A percentile compares a stretch with the other conserved stretches of the same genome.
These are phyloP conservation scores for Trematocara variabile DNA, from an alignment of 2,113 vertebrate species.

Conservation along the genomic window DNA sequence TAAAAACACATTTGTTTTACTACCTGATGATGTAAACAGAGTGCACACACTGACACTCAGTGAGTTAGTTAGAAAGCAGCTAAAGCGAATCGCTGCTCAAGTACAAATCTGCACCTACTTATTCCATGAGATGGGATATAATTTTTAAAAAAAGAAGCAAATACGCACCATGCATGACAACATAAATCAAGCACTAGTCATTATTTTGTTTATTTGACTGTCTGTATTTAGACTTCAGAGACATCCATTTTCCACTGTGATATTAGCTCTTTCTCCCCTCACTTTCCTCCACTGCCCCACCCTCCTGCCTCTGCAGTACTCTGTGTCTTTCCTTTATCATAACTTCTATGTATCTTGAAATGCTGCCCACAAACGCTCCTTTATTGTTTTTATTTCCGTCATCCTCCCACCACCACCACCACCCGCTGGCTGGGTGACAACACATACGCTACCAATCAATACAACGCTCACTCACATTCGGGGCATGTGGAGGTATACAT, in stretches of 20 bases:
- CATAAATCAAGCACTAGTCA: neutral
- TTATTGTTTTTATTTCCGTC: slow-evolving; percentile 38
- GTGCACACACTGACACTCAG: neutral
- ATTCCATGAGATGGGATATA: neutral
- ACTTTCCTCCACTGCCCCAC: slow-evolving; percentile 9
- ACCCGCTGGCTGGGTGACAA: slow-evolving; percentile 48
- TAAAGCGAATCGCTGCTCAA: neutral
- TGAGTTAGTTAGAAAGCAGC: neutral
- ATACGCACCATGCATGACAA: neutral
- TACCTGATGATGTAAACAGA: neutral
- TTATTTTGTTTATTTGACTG: neutral
- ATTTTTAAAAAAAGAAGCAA: neutral
- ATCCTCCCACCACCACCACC: neutral
- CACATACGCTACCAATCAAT: slow-evolving; percentile 51
- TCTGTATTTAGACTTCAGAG: slow-evolving; percentile 2
- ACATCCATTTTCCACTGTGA: neutral
- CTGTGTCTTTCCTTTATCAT: slow-evolving; percentile 41
- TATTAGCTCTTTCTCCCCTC: neutral
- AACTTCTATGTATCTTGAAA: slow-evolving; percentile 62
- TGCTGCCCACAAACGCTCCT: slow-evolving; percentile 46
- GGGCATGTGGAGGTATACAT: slow-evolving; percentile 4
- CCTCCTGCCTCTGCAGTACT: slow-evolving; percentile 45
- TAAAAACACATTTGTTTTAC: neutral
- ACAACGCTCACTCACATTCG: slow-evolving; percentile 30
- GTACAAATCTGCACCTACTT: neutral